phyloP scores from a whole-genome alignment of 2,888 invertebrate genomes.

The Ectemnius cavifrons region DNA sequence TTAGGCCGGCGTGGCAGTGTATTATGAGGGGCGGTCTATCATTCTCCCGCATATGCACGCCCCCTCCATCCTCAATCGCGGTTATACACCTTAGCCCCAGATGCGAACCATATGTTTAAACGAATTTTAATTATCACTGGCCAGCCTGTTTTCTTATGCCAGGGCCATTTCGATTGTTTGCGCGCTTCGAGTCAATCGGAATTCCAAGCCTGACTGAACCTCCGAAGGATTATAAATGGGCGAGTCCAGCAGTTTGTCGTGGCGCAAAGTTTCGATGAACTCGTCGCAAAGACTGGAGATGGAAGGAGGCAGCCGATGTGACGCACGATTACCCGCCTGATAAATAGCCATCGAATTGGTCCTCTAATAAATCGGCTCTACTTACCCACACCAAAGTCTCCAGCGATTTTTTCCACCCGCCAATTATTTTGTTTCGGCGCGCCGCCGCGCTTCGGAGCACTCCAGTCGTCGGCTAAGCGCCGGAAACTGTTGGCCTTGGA shows the following conservation, averaged over 20 bases:
- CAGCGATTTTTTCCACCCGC: slow-evolving; percentile 35
- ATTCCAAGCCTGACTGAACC: neutral
- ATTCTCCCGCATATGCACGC: slow-evolving; percentile 50
- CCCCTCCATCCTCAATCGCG: slow-evolving; percentile 40
- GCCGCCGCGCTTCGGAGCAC: neutral
- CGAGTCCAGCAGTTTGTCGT: neutral
- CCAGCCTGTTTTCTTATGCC: neutral
- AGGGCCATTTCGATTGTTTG: no score
- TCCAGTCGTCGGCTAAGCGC: slow-evolving; percentile 15
- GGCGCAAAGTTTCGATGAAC: slow-evolving; percentile 20
- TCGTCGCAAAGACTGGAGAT: slow-evolving; percentile 14
- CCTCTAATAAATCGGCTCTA: slow-evolving; percentile 52
- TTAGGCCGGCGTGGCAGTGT: slow-evolving; percentile 37
- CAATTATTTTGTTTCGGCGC: slow-evolving; percentile 55
- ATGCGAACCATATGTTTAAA: slow-evolving; percentile 18
- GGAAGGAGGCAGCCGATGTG: slow-evolving; percentile 33
- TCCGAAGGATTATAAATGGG: neutral
- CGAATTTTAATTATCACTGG: slow-evolving; percentile 45
- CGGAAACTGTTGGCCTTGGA: slow-evolving; percentile 48
- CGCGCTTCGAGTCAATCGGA: no score
- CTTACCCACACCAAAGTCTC: slow-evolving; percentile 23
- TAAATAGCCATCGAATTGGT: slow-evolving; percentile 47
- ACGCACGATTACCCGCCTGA: slow-evolving; percentile 60
- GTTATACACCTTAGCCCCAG: slow-evolving; percentile 37
- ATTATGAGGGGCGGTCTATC: slow-evolving; percentile 53